Evolutionary conservation across 2,797 vertebrate species (phyloP).

Genomic region (Vespertilio murinus): DNA sequence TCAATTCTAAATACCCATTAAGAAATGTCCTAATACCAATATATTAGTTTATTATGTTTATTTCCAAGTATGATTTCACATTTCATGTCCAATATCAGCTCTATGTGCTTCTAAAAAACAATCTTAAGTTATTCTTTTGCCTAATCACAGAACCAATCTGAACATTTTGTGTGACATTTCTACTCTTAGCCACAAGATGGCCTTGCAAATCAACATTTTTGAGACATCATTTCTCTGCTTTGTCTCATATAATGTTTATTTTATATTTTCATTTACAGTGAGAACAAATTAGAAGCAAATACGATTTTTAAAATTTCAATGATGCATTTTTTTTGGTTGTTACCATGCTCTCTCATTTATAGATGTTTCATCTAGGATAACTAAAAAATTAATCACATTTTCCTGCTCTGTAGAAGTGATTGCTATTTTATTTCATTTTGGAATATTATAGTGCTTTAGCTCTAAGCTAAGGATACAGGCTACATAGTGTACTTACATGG

Average conservation of each 20-base stretch:
- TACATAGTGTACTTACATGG: conserved; percentile 55
- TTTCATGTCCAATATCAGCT: background rate
- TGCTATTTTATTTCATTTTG: background rate
- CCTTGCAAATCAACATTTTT: conserved; percentile 73
- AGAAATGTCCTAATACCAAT: background rate
- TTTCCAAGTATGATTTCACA: background rate
- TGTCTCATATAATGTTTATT: conserved; percentile 9
- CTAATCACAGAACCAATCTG: background rate
- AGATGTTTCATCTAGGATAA: background rate
- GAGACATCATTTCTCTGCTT: background rate
- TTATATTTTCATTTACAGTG: background rate
- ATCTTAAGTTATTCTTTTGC: background rate
- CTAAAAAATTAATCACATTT: background rate
- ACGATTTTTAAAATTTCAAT: background rate
- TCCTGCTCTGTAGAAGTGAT: background rate
- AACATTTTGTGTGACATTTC: conserved; percentile 54
- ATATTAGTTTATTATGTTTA: background rate
- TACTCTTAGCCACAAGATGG: conserved; percentile 79
- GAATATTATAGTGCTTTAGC: background rate
- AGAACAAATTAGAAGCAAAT: conserved; percentile 29
- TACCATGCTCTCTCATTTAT: background rate
- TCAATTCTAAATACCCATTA: background rate
- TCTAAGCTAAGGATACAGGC: background rate
- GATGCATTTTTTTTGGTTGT: background rate
- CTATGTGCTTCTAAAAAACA: background rate